These are phyloP conservation scores for Terrapene triunguis DNA, from an alignment of 2,113 vertebrate species.

Conservation along the genomic window DNA sequence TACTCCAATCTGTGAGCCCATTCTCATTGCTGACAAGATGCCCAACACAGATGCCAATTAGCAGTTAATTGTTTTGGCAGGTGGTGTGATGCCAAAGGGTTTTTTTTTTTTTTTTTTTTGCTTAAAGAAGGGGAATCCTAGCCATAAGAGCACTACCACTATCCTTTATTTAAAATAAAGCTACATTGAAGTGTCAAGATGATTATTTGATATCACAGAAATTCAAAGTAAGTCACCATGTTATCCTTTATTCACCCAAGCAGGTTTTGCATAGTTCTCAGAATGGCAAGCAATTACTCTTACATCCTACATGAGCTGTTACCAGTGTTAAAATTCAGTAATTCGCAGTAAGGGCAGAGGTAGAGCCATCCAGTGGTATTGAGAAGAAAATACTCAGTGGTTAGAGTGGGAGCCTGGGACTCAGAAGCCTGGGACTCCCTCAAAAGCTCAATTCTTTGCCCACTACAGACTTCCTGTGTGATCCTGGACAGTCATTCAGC, in stretches of 20 bases:
- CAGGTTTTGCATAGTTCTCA: neutral
- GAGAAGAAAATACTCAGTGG: neutral
- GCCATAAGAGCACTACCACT: neutral
- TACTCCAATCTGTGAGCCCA: neutral
- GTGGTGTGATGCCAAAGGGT: accelerated
- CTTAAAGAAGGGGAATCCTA: neutral
- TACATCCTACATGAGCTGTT: neutral
- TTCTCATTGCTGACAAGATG: neutral
- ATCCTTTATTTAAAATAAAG: neutral
- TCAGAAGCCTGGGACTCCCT: too few species aligned
- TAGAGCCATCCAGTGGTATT: accelerated
- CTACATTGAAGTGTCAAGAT: neutral
- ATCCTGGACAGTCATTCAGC: neutral
- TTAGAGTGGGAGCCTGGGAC: neutral
- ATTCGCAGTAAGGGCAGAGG: neutral
- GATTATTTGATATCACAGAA: neutral
- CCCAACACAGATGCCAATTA: neutral
- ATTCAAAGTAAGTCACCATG: neutral
- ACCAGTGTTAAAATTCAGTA: neutral
- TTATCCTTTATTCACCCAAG: neutral
- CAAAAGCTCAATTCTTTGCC: neutral
- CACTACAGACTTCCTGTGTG: neutral
- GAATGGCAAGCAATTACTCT: neutral
- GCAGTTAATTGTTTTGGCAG: neutral
- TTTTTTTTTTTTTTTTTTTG: neutral